phyloP scores from a whole-genome alignment of 2,113 vertebrate genomes.

The Ailuropoda melanoleuca region DNA sequence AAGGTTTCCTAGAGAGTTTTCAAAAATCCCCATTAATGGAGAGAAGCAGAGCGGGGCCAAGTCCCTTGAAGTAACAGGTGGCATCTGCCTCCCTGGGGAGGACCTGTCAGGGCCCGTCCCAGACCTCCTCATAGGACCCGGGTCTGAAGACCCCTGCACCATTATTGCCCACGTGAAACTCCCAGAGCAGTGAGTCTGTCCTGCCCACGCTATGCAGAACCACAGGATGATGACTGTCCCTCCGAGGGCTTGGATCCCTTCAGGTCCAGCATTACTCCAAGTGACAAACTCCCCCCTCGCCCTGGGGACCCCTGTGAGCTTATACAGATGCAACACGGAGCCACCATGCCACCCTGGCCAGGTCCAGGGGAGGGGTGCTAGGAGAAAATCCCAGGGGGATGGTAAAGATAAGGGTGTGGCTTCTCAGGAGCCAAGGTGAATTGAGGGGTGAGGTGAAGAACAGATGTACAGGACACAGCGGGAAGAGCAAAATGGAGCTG shows the following conservation, averaged over 20 bases:
- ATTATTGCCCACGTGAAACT: fast-evolving
- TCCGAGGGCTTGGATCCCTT: background rate
- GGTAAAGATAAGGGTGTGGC: background rate
- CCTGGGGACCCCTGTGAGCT: background rate
- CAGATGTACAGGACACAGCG: too few species aligned
- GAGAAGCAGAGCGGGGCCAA: background rate
- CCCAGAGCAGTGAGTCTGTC: background rate
- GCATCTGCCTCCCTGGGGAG: background rate
- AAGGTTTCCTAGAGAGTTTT: background rate
- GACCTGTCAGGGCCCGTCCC: background rate
- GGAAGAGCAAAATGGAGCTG: too few species aligned
- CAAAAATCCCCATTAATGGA: background rate
- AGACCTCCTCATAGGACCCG: background rate
- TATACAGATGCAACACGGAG: too few species aligned
- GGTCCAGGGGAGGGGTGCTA: background rate
- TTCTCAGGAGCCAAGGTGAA: background rate
- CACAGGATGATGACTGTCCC: fast-evolving
- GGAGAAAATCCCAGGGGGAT: background rate
- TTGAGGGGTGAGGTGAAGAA: fast-evolving
- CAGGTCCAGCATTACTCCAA: background rate
- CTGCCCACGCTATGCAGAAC: background rate
- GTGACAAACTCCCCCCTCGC: background rate
- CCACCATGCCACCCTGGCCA: fast-evolving
- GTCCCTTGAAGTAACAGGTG: background rate
- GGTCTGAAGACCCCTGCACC: background rate